phyloP scores from a whole-genome alignment of 1,140 invertebrate genomes.

The Scaptomyza pallida region DNA sequence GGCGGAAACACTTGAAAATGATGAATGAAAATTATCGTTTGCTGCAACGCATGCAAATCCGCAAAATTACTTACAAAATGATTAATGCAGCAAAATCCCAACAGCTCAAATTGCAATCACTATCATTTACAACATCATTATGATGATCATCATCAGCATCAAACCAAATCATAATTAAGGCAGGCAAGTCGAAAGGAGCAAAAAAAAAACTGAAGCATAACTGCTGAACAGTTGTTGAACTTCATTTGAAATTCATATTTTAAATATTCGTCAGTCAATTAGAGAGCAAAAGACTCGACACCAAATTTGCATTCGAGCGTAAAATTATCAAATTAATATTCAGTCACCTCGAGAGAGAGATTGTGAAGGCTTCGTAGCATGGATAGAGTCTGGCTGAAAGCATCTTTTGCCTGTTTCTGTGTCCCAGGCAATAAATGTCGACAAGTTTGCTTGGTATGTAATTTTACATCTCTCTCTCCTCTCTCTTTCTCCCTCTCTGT shows the following conservation, averaged over 20 bases:
- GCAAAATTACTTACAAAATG: constrained; percentile 80
- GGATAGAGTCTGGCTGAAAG: too few species aligned
- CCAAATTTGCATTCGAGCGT: constrained; percentile 78
- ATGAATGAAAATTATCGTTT: constrained; percentile 82
- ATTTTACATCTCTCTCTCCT: too few species aligned
- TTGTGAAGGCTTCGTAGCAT: neutral
- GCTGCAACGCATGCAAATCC: constrained; percentile 80
- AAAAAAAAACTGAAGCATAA: constrained; percentile 8
- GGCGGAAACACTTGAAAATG: constrained; percentile 81
- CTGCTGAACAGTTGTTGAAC: constrained; percentile 44
- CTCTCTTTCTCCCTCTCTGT: neutral
- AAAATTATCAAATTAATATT: constrained; percentile 81
- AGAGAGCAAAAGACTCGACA: constrained; percentile 76
- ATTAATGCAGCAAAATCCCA: constrained; percentile 67
- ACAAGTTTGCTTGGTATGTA: constrained; percentile 47
- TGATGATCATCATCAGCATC: constrained; percentile 8
- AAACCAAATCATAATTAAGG: constrained; percentile 15
- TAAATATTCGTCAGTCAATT: constrained; percentile 80
- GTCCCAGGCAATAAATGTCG: constrained; percentile 66
- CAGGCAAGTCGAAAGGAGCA: neutral
- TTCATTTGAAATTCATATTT: constrained; percentile 81
- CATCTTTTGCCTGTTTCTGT: constrained; percentile 1
- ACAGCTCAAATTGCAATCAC: constrained; percentile 15
- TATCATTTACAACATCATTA: constrained; percentile 32
- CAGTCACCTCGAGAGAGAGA: constrained; percentile 44